Evolutionary conservation across 1,140 invertebrate species (phyloP), one percentile per base, ranked within the genome.

Genomic region (Drosophila pachea): DNA sequence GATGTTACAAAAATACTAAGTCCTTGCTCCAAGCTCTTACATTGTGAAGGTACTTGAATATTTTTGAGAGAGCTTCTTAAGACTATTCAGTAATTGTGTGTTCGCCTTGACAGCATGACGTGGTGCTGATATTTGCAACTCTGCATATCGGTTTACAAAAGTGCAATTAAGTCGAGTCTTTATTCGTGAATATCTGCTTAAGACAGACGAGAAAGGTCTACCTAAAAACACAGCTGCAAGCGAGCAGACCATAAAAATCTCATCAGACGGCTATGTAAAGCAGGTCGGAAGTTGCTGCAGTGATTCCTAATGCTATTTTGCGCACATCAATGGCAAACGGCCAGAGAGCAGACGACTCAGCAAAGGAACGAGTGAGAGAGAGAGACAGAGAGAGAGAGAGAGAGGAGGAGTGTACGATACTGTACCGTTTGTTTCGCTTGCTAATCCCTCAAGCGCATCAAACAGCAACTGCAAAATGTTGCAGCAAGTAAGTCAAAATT

Each of bases 361-460:
- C 22, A 22, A 42, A 9, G 6, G 4, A 35, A 22, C 5, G 12
- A 29, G 40, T 29, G 35, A 49, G 35, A 31, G 40, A 14, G n/a
- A 40, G 11, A 2, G 40, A 42, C 0, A 49, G 45, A 35, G 29
- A 55, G n/a, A 31, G 8, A 33, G 4, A 33, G 22, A 11, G 38
- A 12, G 9, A 36, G 31, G 9, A n/a, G n/a, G 40, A 14, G 6
- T 54, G 31, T 9, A 42, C 22, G 43, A 42, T 49, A 65, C 70
- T 50, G 56, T 53, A 14, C 8, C 14, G 31, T 56, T 61, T 52
- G 53, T 54, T 60, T 48, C 53, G 54, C 62, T 61, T 73, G 55
- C 52, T 82, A 82, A 82, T 83, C 78, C 78, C 72, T 78, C 60
- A 69, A 83, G 78, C 78, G 75, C 61, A 83, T 74, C 72, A 65